phyloP scores from a whole-genome alignment of 2,888 invertebrate genomes.

The Pristionchus entomophagus region DNA sequence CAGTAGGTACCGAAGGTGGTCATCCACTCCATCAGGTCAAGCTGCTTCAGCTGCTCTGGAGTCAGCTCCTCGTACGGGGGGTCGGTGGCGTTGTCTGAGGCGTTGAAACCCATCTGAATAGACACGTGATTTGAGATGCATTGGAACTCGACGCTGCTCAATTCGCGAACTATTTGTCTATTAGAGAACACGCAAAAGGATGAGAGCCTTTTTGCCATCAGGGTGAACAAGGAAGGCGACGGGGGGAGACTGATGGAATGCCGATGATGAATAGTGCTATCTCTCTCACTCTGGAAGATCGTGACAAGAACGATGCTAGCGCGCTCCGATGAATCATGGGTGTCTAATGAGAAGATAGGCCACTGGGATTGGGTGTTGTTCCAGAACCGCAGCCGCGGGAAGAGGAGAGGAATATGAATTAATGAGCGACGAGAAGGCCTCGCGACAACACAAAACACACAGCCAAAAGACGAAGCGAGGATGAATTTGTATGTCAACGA shows the following conservation, averaged over 20 bases:
- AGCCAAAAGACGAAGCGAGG: background rate
- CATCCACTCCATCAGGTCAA: background rate
- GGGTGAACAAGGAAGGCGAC: background rate
- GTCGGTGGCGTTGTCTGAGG: background rate
- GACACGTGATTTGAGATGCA: background rate
- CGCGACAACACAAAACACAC: background rate
- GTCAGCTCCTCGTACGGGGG: background rate
- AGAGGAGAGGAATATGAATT: background rate
- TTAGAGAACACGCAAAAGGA: too few relatives aligned
- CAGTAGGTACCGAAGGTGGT: conserved; percentile 51
- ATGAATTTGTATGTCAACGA: background rate
- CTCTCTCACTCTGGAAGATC: background rate
- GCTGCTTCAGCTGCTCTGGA: background rate
- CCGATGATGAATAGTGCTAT: background rate
- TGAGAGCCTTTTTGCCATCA: too few relatives aligned
- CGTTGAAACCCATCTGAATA: background rate
- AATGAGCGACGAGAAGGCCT: background rate
- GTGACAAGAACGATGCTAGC: conserved; percentile 25
- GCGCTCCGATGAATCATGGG: background rate
- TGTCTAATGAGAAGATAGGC: conserved; percentile 28
- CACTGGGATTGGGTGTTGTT: background rate
- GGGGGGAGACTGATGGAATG: background rate
- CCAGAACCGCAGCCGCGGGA: too few relatives aligned
- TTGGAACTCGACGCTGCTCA: background rate
- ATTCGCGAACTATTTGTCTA: too few relatives aligned